Evolutionary conservation across 2,888 invertebrate genomes (phyloP), one percentile per base, ranked within the genome.

Genomic region (Epistrophe eligans): DNA sequence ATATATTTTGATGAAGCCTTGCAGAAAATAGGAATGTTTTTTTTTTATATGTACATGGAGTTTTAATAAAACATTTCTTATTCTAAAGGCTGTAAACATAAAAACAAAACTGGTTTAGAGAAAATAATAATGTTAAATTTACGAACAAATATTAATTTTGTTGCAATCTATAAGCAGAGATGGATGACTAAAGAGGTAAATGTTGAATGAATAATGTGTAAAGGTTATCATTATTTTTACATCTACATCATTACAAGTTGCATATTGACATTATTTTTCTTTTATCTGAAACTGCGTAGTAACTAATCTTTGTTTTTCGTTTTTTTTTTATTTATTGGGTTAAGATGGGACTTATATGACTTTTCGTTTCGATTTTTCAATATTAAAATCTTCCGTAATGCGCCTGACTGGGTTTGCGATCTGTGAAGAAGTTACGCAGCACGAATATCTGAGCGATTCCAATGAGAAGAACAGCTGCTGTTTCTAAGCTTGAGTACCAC

Each of bases 401-500:
- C 88, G 91, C 89, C 89, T 93, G 93, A 87, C 92, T 93, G 57
- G 94, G 94, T 90, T 94, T 95, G 90, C 95, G 95, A 90, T 96
- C 96, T 57, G 96, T 93, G 57, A 99, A 99, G 94, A 99, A 98
- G 93, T 97, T 98, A 91, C 97, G 97, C 77, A 99, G 94, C 82
- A 99, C 94, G 91, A 98, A 94, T 66, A 99, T 98, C 94, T 99
- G 99, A 38, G 96, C 96, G 72, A 99, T 94, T n/a, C 97, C 96
- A 64, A 98, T 97, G 77, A 96, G 91, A 17, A 99, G 93, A 89
- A 99, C 96, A 48, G 97, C 96, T 5, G 96, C 90, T 13, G 98
- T 97, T 93, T 99, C 98, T 89, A 97, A 95, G 57, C 97, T 93
- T 0, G 99, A 98, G 99, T 99, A 99, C 94, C 96, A 95, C 91